Base-by-base conservation (phyloP, 2,113 vertebrate genomes). In the Kobus ellipsiprymnus region DNA sequence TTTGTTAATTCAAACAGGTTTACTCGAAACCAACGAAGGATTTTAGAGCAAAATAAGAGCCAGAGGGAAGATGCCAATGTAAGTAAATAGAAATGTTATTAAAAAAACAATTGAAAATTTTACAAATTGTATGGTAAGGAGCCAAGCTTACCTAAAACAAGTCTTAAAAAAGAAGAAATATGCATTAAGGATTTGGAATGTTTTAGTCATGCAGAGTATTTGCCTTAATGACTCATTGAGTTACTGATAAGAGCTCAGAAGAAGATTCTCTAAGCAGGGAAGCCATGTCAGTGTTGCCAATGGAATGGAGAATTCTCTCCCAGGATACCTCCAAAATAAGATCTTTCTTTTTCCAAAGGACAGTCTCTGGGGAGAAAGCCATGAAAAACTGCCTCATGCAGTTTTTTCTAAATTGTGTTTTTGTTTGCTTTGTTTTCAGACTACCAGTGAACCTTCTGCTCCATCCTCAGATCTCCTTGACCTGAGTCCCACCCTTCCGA, bases 381-480 rank as follows among this genome's bases (percentile, higher is more conserved):
- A 36, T 50, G 36, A 52, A 57, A 19, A 71, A 57, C 8, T 27
- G 46, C 25, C 48, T 67, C 48, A 23, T 11, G 36, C 2, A 54
- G 0, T n/a, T 33, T 90, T 87, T 86, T 71, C 83, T 89, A 67
- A 95, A 4, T n/a, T 84, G 5, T 36, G 3, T 62, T 97, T 90
- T 86, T 86, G n/a, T 94, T 91, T 96, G 57, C 64, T 97, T 90
- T 84, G 44, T 94, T 97, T 97, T 60, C 94, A 98, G 98, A 90
- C 88, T 71, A 33, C 88, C 95, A 97, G 59, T 52, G 98, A 98
- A 87, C 99, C 99, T 9, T 99, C 99, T 87, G 99, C 99, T 92
- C 99, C 99, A 12, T 99, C 99, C 14, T 98, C 97, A 85, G 99
- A 99, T 77, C 98, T 99, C 0, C 98, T 99, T 7, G 98, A 98